Evolutionary conservation across 2,113 vertebrate species (phyloP).

Genomic region (Vanacampus margaritifer): DNA sequence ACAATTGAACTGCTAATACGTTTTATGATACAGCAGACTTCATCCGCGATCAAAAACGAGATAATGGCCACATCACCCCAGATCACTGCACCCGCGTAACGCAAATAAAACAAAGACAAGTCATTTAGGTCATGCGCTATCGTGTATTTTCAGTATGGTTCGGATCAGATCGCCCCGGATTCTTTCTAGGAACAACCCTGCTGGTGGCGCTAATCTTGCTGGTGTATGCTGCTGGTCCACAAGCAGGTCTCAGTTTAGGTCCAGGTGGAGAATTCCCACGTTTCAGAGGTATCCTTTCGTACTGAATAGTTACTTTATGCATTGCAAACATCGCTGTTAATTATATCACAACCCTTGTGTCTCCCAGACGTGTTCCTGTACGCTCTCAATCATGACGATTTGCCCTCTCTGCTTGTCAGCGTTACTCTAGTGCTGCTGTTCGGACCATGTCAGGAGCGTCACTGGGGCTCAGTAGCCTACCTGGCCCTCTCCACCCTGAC

Average conservation of each 20-base stretch:
- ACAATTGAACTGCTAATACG: not conserved
- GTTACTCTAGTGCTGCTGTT: constrained; percentile 67
- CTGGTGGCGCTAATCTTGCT: constrained; percentile 41
- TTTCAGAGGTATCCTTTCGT: constrained; percentile 59
- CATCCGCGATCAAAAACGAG: not conserved
- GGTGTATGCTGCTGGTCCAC: constrained; percentile 55
- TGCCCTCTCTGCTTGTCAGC: constrained; percentile 72
- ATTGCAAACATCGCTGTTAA: not conserved
- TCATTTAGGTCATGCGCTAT: constrained; percentile 44
- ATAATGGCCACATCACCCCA: not conserved
- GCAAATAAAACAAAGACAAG: not conserved
- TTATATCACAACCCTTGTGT: not conserved
- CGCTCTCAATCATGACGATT: constrained; percentile 74
- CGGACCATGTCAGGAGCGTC: constrained; percentile 75
- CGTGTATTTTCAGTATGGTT: constrained; percentile 52
- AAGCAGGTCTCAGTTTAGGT: constrained; percentile 67
- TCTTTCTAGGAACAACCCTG: constrained; percentile 61
- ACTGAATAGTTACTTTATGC: not conserved
- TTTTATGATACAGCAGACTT: too few species aligned
- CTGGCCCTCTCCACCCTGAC: constrained; percentile 72
- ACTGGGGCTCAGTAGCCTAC: constrained; percentile 77
- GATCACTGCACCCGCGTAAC: constrained; percentile 6
- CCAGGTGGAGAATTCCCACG: constrained; percentile 69
- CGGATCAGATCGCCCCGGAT: constrained; percentile 62
- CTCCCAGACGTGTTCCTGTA: constrained; percentile 77